Evolutionary conservation across 2,888 invertebrate species (phyloP).

Genomic region (Philopedon plagiatum): DNA sequence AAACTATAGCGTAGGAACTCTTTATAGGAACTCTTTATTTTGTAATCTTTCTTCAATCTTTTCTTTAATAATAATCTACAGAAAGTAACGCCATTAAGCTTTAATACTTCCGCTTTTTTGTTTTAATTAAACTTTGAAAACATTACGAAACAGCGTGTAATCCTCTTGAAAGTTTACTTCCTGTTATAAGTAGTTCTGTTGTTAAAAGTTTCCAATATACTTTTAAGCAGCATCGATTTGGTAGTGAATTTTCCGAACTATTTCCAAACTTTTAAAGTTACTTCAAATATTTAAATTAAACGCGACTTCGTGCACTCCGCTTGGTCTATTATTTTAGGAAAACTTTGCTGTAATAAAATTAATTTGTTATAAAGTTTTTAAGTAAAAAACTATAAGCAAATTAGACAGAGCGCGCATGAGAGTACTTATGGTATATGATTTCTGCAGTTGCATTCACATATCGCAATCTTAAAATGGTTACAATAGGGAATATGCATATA

Average conservation of each 20-base stretch:
- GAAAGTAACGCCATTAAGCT: background rate
- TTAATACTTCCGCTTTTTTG: constrained; percentile 17
- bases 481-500: no score
- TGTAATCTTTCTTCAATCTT: no score
- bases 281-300: constrained; percentile 26
- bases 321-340: constrained; percentile 14
- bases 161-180: constrained; percentile 27
- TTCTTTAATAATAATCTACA: background rate
- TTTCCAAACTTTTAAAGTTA: constrained; percentile 14
- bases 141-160: constrained; percentile 66
- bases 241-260: constrained; percentile 32
- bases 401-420: no score
- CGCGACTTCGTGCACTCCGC: constrained; percentile 10
- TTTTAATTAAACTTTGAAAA: constrained; percentile 65
- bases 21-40: no score
- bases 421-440: no score
- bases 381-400: no score
- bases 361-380: background rate
- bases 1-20: no score
- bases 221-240: constrained; percentile 35
- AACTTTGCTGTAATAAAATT: background rate
- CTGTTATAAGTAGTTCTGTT: constrained; percentile 36
- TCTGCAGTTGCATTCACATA: no score
- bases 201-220: constrained; percentile 44
- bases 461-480: no score